Conservation (phyloP, 2,797 vertebrate genomes). For the Spea hammondii region DNA sequence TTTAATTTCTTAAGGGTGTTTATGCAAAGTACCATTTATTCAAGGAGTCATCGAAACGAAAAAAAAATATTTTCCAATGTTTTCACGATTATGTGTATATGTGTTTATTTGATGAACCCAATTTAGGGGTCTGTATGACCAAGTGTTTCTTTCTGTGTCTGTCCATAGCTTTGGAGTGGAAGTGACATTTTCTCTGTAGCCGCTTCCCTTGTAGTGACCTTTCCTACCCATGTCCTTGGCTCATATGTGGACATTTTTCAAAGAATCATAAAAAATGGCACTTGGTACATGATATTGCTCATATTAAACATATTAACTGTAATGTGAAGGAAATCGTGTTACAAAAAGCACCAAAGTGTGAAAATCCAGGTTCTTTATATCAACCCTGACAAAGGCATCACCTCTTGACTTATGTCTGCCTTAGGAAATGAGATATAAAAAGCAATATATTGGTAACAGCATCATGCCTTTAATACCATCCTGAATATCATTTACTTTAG, state of each 20-base stretch:
- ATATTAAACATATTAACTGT: constrained; percentile 21
- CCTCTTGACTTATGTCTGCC: constrained; percentile 39
- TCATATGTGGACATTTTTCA: not conserved
- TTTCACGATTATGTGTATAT: no score
- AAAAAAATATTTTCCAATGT: no score
- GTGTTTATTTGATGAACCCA: no score
- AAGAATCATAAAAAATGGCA: not conserved
- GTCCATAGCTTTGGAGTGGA: no score
- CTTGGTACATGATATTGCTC: constrained; percentile 11
- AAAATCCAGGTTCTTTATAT: constrained; percentile 47
- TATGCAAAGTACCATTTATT: no score
- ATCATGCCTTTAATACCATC: constrained; percentile 17
- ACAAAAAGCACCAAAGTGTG: constrained; percentile 35
- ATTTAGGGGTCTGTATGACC: no score
- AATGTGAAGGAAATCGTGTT: constrained; percentile 17
- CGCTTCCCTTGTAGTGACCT: no score
- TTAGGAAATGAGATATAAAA: constrained; percentile 26
- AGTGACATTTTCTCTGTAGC: no score
- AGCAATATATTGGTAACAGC: constrained; percentile 40
- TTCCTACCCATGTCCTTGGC: no score
- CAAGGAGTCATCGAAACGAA: no score
- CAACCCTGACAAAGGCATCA: constrained; percentile 49
- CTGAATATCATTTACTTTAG: constrained; percentile 43
- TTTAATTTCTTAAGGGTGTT: no score
- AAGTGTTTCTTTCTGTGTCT: no score